Percentiles rank a stretch among this genome's conserved stretches.
Evolutionary conservation across 2,888 invertebrate genomes (phyloP).

Genomic region (Andrena flavipes): DNA sequence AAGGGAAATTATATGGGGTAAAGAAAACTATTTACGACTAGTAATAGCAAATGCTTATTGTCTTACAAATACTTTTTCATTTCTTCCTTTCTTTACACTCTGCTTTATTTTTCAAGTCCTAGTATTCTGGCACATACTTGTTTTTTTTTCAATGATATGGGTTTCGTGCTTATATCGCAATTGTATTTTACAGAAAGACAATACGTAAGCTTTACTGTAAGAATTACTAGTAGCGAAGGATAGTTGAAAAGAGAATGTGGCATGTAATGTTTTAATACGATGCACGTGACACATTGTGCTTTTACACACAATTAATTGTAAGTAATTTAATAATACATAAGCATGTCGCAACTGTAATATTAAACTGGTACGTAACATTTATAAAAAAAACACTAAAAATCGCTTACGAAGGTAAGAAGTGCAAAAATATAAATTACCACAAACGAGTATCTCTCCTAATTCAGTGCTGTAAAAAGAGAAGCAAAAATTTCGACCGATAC

Average conservation of each 20-base stretch:
- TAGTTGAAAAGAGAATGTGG: constrained; percentile 36
- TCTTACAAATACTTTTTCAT: constrained; percentile 19
- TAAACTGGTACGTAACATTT: constrained; percentile 12
- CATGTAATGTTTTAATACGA: constrained; percentile 54
- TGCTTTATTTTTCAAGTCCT: constrained; percentile 49
- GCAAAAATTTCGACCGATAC: constrained; percentile 29
- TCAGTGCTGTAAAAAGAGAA: constrained; percentile 43
- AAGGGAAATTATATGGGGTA: constrained; percentile 17
- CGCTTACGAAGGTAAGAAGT: constrained; percentile 45
- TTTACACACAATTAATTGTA: constrained; percentile 46
- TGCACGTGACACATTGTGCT: constrained; percentile 57
- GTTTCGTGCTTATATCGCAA: constrained; percentile 29
- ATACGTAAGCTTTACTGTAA: constrained; percentile 35
- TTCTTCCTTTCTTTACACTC: constrained; percentile 44
- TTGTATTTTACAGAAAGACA: constrained; percentile 35
- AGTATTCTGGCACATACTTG: constrained; percentile 16
- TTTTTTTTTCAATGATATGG: constrained; percentile 34
- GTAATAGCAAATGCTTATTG: constrained; percentile 7
- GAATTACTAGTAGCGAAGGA: constrained; percentile 13
- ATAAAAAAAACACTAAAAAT: constrained; percentile 28
- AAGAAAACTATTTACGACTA: constrained; percentile 30
- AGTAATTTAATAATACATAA: constrained; percentile 51
- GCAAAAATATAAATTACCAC: constrained; percentile 13
- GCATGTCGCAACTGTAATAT: constrained; percentile 49
- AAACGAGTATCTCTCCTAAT: constrained; percentile 6